Percentiles rank a stretch among this genome's conserved stretches.
These are phyloP conservation scores for Mesitornis unicolor DNA, from an alignment of 2,113 vertebrate genomes.

Conservation along the genomic window DNA sequence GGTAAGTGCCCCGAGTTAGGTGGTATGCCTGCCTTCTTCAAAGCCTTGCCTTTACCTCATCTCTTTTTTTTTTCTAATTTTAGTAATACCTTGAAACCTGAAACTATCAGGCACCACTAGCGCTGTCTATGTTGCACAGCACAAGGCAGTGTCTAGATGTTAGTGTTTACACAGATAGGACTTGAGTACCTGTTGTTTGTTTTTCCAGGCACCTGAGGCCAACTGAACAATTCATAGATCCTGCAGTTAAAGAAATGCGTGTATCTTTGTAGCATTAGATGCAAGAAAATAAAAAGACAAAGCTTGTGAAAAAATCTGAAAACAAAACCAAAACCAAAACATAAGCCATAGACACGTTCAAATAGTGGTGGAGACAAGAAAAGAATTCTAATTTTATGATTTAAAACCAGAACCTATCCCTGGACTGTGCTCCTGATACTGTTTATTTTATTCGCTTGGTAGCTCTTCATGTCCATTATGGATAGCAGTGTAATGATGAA, in stretches of 20 bases:
- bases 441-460: neutral
- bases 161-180: neutral
- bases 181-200: neutral
- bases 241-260: neutral
- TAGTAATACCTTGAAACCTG: neutral
- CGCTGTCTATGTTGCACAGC: neutral
- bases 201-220: neutral
- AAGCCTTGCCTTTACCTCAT: neutral
- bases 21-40: neutral
- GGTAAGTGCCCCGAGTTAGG: neutral
- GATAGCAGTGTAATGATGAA: neutral
- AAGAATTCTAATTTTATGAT: neutral
- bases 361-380: neutral
- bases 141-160: neutral
- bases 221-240: neutral
- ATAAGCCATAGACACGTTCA: neutral
- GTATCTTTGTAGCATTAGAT: neutral
- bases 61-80: fast-evolving
- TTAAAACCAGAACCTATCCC: neutral
- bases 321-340: neutral
- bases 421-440: neutral
- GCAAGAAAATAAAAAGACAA: neutral
- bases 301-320: neutral
- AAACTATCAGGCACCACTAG: neutral
- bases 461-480: neutral